Percentiles rank a stretch among this genome's conserved stretches.
Evolutionary conservation across 2,888 invertebrate genomes (phyloP).

Genomic region (Meteorus colon): DNA sequence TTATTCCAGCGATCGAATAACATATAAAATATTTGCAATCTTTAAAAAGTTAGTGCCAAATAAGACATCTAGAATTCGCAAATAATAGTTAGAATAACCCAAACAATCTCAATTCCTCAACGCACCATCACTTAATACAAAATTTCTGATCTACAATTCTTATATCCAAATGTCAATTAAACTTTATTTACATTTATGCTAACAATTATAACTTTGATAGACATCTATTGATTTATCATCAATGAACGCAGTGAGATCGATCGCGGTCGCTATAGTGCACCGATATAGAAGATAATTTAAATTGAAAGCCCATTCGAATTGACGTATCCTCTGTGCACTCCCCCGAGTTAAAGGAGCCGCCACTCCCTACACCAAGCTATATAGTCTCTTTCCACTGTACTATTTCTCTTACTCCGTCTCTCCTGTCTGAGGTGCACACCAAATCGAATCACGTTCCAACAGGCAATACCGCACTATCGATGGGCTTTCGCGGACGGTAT

Average conservation of each 20-base stretch:
- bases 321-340: conserved; percentile 36
- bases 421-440: conserved; percentile 31
- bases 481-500: conserved; percentile 16
- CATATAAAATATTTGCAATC: no score
- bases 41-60: no score
- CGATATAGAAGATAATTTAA: conserved; percentile 46
- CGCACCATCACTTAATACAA: no score
- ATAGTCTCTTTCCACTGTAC: background rate
- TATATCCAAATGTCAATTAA: no score
- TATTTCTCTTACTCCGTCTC: conserved; percentile 4
- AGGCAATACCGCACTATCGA: conserved; percentile 39
- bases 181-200: no score
- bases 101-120: no score
- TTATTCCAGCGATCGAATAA: no score
- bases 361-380: background rate
- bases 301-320: conserved; percentile 45
- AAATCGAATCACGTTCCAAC: conserved; percentile 46
- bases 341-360: conserved; percentile 31
- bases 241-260: conserved; percentile 33
- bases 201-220: background rate
- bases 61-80: no score
- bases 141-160: no score
- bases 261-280: conserved; percentile 27
- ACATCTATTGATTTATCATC: conserved; percentile 40
- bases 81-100: conserved; percentile 35